A percentile compares a stretch with the other conserved stretches of the same genome.
These are phyloP conservation scores for Leuciscus idus DNA, from an alignment of 2,113 vertebrate species.

Conservation along the genomic window DNA sequence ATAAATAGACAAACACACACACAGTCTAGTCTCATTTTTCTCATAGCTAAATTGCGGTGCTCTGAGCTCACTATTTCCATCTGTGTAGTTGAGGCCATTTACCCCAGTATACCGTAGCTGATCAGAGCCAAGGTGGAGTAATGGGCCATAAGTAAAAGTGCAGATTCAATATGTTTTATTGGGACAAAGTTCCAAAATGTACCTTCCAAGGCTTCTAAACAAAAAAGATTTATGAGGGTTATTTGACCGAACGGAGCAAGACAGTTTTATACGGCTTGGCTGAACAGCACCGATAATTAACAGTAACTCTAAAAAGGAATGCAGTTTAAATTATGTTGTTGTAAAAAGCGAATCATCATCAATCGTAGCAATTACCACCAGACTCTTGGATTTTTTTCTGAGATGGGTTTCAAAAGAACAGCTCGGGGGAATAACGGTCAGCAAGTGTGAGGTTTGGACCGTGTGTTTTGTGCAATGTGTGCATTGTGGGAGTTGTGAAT, in stretches of 20 bases:
- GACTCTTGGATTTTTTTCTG: not conserved
- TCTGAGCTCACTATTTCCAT: slow-evolving; percentile 34
- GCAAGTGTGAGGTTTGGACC: not conserved
- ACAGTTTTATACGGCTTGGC: not conserved
- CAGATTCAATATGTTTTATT: slow-evolving; percentile 1
- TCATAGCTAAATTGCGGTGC: not conserved
- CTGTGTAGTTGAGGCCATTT: not conserved
- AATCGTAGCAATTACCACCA: slow-evolving; percentile 10
- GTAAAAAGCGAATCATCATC: slow-evolving; percentile 7
- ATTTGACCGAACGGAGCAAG: not conserved
- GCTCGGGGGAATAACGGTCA: slow-evolving; percentile 12
- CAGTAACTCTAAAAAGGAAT: slow-evolving; percentile 3
- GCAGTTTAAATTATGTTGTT: slow-evolving; percentile 8
- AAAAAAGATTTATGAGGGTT: slow-evolving; percentile 17
- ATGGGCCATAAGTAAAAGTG: not conserved
- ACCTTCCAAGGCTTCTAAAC: not conserved
- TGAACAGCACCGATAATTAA: not conserved
- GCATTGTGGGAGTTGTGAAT: slow-evolving; percentile 32
- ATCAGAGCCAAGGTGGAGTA: slow-evolving; percentile 14
- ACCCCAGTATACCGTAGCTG: not conserved
- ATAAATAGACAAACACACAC: not conserved
- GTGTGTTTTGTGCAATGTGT: not conserved
- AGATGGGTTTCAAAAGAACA: slow-evolving; percentile 12
- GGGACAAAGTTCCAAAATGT: not conserved
- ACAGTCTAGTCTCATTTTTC: not conserved